Evolutionary conservation across 2,888 invertebrate species (phyloP), one percentile per base, ranked within the genome.

Genomic region (Erpobdella octoculata): DNA sequence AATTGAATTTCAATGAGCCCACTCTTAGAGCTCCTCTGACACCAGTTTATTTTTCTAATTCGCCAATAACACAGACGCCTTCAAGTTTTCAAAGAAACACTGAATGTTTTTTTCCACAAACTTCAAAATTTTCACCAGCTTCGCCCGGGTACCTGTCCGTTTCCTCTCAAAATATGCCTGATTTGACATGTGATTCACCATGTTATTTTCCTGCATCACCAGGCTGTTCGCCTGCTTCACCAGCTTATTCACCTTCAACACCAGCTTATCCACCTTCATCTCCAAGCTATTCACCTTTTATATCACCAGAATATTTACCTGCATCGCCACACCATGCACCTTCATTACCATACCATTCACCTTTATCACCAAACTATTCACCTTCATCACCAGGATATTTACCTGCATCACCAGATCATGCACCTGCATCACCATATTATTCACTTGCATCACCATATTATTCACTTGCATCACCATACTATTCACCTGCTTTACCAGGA

Each of bases 291-390:
- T 84, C 0, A 90, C n/a, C n/a, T n/a, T n/a, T n/a, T 62, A 18
- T n/a, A 1, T 62, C 62, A 0, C 91, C 90, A 0, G 88, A 90
- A 1, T 82, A 79, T 68, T 71, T 74, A 0, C 74, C 76, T 15
- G 90, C 91, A 0, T 90, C 90, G 74, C 80, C 80, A 84, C n/a
- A n/a, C n/a, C n/a, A n/a, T n/a, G 79, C 80, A 1, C 76, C 77
- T 53, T 80, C 80, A 75, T 78, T 78, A 48, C 81, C 84, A 31
- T 78, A 78, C 9, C 82, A 82, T 73, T 78, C 78, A 1, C 82
- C 83, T 1, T 80, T 81, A 4, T 90, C 89, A 76, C 91, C 92
- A 0, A 89, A n/a, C n/a, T n/a, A n/a, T n/a, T n/a, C n/a, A n/a
- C n/a, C n/a, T n/a, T n/a, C n/a, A n/a, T n/a, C n/a, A n/a, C n/a